Evolutionary conservation across 1,140 invertebrate genomes (phyloP), one percentile per base, ranked within the genome.

Genomic region (Patella vulgata): DNA sequence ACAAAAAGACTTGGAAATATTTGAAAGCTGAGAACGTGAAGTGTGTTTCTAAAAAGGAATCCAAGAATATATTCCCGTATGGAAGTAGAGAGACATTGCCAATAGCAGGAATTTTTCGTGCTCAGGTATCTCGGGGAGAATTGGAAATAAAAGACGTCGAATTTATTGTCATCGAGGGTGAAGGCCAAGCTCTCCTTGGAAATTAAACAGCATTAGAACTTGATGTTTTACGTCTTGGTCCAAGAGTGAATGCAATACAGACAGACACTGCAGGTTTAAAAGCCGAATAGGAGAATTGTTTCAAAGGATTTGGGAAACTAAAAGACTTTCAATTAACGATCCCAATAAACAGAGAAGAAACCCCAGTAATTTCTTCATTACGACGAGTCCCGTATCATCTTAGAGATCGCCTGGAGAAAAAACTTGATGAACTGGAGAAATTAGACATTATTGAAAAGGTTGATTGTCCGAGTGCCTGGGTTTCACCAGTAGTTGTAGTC

Each of bases 401-500:
- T 6, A 54, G 19, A 36, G n/a, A n/a, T n/a, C n/a, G n/a, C n/a
- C 17, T 8, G 8, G 17, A 8, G 23, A 19, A 52, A 12, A 68
- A 75, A 59, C 28, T 77, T 4, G 21, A 66, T n/a, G 63, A 71
- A 31, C 40, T 66, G 4, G 28, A 39, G 14, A 12, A 46, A 43
- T 30, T 43, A 5, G 69, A 66, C 19, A 46, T 74, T 5, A 69
- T 61, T 19, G 59, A 71, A 17, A 52, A 47, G 25, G 71, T 48
- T 14, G 21, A 58, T 1, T 62, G 71, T 19, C 59, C 68, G 5
- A 65, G 61, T 6, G n/a, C 51, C 21, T 71, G 66, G 63, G 39
- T 71, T 2, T 53, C 51, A 17, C 63, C 59, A 14, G 40, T 66
- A 5, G 63, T 64, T 4, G 30, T 63, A 17, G 55, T 65, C 30